Conservation (phyloP, 2,888 invertebrate species). For the Hemaris fuciformis region DNA sequence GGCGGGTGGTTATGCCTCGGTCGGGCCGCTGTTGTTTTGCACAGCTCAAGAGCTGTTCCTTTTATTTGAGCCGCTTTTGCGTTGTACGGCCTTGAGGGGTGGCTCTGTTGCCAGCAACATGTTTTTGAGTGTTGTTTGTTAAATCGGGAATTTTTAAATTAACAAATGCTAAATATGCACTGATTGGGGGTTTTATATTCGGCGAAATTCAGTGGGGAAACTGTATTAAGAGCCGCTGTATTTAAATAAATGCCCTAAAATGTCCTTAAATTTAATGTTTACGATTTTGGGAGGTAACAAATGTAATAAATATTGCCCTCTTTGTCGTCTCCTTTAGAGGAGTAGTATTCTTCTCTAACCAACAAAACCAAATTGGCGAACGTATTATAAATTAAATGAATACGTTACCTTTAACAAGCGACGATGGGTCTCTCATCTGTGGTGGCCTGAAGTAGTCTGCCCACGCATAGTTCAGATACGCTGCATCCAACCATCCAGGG, state of each 20-base stretch:
- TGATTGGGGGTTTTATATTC: slow-evolving; percentile 28
- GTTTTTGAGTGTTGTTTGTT: slow-evolving; percentile 75
- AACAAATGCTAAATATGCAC: slow-evolving; percentile 66
- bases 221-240: too few relatives aligned
- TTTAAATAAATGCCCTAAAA: too few relatives aligned
- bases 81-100: slow-evolving; percentile 76
- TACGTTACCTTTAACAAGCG: slow-evolving; percentile 82
- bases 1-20: slow-evolving; percentile 81
- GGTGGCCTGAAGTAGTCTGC: slow-evolving; percentile 86
- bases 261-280: too few relatives aligned
- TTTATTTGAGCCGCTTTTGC: slow-evolving; percentile 79
- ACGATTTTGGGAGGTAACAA: too few relatives aligned
- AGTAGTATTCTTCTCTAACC: too few relatives aligned
- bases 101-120: slow-evolving; percentile 65
- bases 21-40: slow-evolving; percentile 78
- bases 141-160: slow-evolving; percentile 77
- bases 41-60: slow-evolving; percentile 79
- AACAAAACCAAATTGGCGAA: too few relatives aligned
- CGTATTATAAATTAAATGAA: too few relatives aligned
- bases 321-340: too few relatives aligned
- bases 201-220: neutral
- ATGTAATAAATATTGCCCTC: too few relatives aligned
- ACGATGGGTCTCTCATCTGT: slow-evolving; percentile 60
- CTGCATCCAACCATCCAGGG: slow-evolving; percentile 92
- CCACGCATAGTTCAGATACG: slow-evolving; percentile 90